Evolutionary conservation across 2,113 vertebrate genomes (phyloP).

Genomic region (Bufo bufo): DNA sequence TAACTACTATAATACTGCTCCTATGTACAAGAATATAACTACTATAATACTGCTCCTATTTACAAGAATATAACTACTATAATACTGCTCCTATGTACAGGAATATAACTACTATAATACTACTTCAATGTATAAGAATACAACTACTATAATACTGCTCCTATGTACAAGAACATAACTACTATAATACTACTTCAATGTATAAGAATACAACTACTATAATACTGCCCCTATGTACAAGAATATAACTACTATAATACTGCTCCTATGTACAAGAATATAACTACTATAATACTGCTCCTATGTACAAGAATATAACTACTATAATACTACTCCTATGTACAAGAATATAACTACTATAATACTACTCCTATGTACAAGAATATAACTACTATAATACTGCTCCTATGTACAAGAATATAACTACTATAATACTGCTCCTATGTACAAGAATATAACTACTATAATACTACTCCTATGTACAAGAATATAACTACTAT

Average conservation of each 20-base stretch:
- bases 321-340: not conserved
- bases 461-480: not conserved
- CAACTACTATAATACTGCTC: slow-evolving; percentile 1
- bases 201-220: too few relatives aligned
- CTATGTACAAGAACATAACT: not conserved
- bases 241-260: not conserved
- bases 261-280: not conserved
- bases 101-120: slow-evolving; percentile 2
- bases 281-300: not conserved
- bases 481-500: not conserved
- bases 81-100: not conserved
- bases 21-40: not conserved
- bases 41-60: not conserved
- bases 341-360: slow-evolving; percentile 5
- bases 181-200: not conserved
- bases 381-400: slow-evolving; percentile 11
- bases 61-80: not conserved
- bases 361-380: not conserved
- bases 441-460: not conserved
- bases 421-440: not conserved
- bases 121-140: too few relatives aligned
- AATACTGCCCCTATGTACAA: not conserved
- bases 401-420: slow-evolving; percentile 4
- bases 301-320: not conserved
- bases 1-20: not conserved